Evolutionary conservation across 2,797 vertebrate genomes (phyloP), one percentile per base, ranked within the genome.

Genomic region (Nyctalus aviator): DNA sequence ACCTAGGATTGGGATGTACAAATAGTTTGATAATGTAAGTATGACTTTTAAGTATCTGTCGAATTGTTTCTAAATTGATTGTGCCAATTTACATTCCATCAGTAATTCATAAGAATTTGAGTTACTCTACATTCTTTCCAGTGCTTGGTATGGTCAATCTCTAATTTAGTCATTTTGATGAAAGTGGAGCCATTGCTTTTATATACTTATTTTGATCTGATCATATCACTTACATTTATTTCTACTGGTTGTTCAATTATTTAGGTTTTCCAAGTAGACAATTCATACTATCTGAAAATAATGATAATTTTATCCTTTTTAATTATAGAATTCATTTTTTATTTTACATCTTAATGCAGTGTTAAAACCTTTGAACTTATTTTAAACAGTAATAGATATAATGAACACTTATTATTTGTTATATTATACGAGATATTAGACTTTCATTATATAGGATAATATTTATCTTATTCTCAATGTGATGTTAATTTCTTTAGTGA

Each of bases 191-290:
- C 53, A 66, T 27, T 82, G 3, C 3, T 62, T 78, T 94, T 71
- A 46, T 41, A 25, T 78, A 62, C 50, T 90, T 75, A 77, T 90
- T 91, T 94, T 91, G 32, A 82, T 79, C 55, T 72, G 59, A 35
- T 89, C 13, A 14, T 59, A 9, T 83, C 12, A 17, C 44, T 44
- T 44, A 44, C 44, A 75, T 69, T 68, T 59, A 77, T 94, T 90
- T 69, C 13, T 66, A 69, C 44, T 48, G 23, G 44, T 8, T 23
- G 53, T 93, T 62, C 41, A 66, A 53, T 71, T 92, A 25, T 64
- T 84, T 72, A 66, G 11, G 15, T 68, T 84, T 93, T 91, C 32
- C 14, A 77, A 87, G 35, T 73, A 81, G 12, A 55, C 5, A 77
- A 13, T 57, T 82, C 18, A 50, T 53, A 44, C 55, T 78, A 32